Base-by-base conservation (phyloP, 2,888 invertebrate genomes). In the Microplitis deprimator region DNA sequence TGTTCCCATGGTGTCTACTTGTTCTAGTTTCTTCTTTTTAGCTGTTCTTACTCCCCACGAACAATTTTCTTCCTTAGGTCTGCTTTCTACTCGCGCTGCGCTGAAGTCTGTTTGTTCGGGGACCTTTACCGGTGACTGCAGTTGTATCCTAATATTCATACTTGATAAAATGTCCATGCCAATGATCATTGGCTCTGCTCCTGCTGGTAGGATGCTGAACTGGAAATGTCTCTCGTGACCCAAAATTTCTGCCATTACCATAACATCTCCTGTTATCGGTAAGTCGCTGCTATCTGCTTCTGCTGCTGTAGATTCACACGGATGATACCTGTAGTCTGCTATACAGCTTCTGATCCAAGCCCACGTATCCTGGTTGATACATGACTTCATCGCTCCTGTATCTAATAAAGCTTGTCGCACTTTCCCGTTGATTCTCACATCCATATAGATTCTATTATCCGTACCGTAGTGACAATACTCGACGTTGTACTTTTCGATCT, bases 371-470 rank as follows among this genome's bases (percentile, higher is more conserved):
- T 13, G 10, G 0, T 68, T 71, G 3, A 75, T 40, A 38, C 40
- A 79, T 0, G 75, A 75, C 3, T 50, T 39, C 0, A 29, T 72
- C 0, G 79, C 74, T 0, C 75, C 79, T 7, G 65, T 71, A 8
- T 77, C 79, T 1, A 73, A 10, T 8, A 79, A 8, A 0, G 50
- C 72, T 0, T 64, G 64, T 60, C 3, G 1, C n/a, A 3, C 40
- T 6, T 70, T 64, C 13, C 61, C 68, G 29, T 75, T 64, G 16
- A 5, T 50, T 6, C 20, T 1, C 20, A 73, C 40, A 1, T 75
- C 38, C 13, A 59, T 2, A 17, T 38, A 76, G 60, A 0, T 17
- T 1, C 71, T 29, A 10, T 6, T 20, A 59, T 60, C 41, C 16
- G 17, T 2, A 16, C 61, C 17, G n/a, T 1, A n/a, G n/a, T 3